Evolutionary conservation across 2,888 invertebrate genomes (phyloP).

Genomic region (Cephus sareptanus): DNA sequence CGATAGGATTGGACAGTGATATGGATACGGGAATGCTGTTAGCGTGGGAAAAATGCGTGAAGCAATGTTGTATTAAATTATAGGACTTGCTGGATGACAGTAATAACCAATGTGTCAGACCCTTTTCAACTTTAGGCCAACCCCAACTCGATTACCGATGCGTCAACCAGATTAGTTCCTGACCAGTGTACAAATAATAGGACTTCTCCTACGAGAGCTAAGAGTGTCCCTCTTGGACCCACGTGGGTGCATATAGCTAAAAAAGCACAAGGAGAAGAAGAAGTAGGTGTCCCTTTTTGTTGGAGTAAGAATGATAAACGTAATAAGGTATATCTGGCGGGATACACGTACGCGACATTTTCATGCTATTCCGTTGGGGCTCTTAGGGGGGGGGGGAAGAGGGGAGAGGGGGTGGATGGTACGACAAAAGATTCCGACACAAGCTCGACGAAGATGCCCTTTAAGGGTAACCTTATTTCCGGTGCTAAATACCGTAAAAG

Average conservation of each 20-base stretch:
- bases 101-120: constrained; percentile 4
- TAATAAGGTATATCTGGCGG: background rate
- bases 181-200: constrained; percentile 21
- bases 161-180: constrained; percentile 37
- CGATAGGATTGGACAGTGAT: background rate
- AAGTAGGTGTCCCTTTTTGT: background rate
- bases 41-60: background rate
- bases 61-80: constrained; percentile 1
- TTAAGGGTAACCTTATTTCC: constrained; percentile 16
- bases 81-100: background rate
- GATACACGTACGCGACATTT: background rate
- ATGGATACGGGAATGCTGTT: background rate
- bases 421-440: background rate
- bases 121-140: constrained; percentile 17
- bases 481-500: background rate
- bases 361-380: background rate
- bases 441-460: constrained; percentile 16
- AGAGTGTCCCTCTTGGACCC: no score
- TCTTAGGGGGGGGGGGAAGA: no score
- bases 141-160: constrained; percentile 38
- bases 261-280: no score
- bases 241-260: no score
- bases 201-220: background rate
- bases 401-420: background rate
- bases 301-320: background rate